Conservation (phyloP, 2,113 vertebrate species). For the Anser brachyrhynchus region DNA sequence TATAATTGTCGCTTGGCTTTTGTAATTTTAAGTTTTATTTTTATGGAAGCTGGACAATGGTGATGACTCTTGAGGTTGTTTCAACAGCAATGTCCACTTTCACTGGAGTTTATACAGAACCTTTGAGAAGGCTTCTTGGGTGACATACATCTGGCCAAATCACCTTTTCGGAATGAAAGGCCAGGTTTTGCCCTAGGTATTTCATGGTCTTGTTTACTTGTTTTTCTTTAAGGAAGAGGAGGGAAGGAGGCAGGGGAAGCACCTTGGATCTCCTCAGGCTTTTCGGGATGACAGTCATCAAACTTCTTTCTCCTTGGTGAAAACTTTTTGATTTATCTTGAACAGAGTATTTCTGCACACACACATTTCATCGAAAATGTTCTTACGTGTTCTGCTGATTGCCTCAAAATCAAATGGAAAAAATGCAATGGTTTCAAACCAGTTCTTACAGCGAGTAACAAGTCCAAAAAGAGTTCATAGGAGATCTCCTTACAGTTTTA, state of each 20-base stretch:
- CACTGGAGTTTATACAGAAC: background rate
- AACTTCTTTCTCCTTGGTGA: background rate
- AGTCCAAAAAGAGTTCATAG: background rate
- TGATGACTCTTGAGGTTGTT: background rate
- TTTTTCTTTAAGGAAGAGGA: background rate
- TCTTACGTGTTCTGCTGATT: background rate
- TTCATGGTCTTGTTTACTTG: background rate
- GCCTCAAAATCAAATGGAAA: background rate
- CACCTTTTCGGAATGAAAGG: background rate
- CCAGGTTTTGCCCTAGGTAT: background rate
- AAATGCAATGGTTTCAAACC: background rate
- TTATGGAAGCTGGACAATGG: background rate
- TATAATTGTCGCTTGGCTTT: background rate
- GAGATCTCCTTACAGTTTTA: background rate
- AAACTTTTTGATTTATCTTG: background rate
- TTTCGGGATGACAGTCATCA: background rate
- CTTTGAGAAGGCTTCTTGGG: background rate
- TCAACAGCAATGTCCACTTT: background rate
- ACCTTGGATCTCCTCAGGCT: background rate
- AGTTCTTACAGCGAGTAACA: background rate
- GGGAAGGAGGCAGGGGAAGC: background rate
- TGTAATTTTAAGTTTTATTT: background rate
- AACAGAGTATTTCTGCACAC: background rate
- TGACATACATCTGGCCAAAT: background rate
- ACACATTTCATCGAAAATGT: background rate